These are phyloP conservation scores for Calliphora vomitoria DNA, from an alignment of 2,888 invertebrate species.

Conservation along the genomic window DNA sequence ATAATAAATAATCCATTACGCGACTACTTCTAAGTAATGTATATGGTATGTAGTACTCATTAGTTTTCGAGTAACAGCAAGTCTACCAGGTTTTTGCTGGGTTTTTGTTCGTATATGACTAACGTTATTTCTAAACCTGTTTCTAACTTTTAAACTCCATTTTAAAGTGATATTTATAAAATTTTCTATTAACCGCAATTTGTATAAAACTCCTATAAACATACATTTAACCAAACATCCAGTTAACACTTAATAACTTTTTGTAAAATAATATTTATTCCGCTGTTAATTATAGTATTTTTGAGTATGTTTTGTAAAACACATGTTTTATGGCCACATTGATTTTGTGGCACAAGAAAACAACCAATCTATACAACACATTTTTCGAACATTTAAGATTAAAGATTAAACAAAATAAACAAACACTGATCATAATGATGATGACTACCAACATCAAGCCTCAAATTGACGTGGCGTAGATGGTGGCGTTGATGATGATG, in stretches of 20 bases:
- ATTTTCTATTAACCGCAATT: background rate
- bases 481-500: slow-evolving; percentile 32
- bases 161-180: no score
- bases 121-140: no score
- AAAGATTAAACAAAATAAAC: slow-evolving; percentile 57
- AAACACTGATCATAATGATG: slow-evolving; percentile 19
- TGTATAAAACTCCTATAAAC: background rate
- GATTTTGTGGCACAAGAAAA: slow-evolving; percentile 39
- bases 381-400: slow-evolving; percentile 63
- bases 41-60: no score
- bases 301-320: slow-evolving; percentile 34
- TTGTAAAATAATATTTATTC: background rate
- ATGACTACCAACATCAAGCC: background rate
- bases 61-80: no score
- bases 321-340: slow-evolving; percentile 39
- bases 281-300: slow-evolving; percentile 60
- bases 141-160: no score
- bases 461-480: background rate
- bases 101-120: no score
- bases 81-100: no score
- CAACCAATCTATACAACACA: slow-evolving; percentile 37
- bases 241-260: background rate
- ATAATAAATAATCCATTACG: no score
- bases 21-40: no score
- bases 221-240: background rate